A percentile compares a stretch with the other conserved stretches of the same genome.
Conservation (phyloP, 2,888 invertebrate genomes). For the Andrena dorsata region DNA sequence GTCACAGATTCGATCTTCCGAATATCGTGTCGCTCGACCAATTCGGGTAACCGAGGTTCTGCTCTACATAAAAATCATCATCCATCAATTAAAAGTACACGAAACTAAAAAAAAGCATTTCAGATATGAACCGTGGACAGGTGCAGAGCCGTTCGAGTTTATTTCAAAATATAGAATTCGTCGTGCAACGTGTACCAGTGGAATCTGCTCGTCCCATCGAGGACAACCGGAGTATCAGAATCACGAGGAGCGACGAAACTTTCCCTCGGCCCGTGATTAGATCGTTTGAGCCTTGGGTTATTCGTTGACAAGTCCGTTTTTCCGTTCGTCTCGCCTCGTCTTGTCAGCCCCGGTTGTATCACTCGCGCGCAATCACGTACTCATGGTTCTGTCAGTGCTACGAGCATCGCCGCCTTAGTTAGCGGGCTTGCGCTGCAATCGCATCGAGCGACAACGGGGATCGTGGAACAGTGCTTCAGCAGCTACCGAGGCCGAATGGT, state of each 20-base stretch:
- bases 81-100: no score
- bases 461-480: slow-evolving; percentile 78
- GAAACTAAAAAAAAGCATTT: not conserved
- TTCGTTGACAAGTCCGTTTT: slow-evolving; percentile 47
- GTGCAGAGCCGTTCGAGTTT: not conserved
- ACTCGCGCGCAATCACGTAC: slow-evolving; percentile 57
- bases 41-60: no score
- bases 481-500: slow-evolving; percentile 80
- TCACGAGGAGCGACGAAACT: slow-evolving; percentile 13
- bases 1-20: no score
- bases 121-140: slow-evolving; percentile 12
- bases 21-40: no score
- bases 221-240: not conserved
- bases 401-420: slow-evolving; percentile 57
- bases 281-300: slow-evolving; percentile 52
- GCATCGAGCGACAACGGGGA: slow-evolving; percentile 72
- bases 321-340: slow-evolving; percentile 49
- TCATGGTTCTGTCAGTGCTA: slow-evolving; percentile 45
- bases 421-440: slow-evolving; percentile 73
- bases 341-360: slow-evolving; percentile 35
- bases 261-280: slow-evolving; percentile 16
- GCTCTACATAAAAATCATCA: no score
- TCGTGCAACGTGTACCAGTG: not conserved
- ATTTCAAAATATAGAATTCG: slow-evolving; percentile 48
- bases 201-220: not conserved